phyloP scores from a whole-genome alignment of 2,888 invertebrate species.

The Scrobipalpa costella region DNA sequence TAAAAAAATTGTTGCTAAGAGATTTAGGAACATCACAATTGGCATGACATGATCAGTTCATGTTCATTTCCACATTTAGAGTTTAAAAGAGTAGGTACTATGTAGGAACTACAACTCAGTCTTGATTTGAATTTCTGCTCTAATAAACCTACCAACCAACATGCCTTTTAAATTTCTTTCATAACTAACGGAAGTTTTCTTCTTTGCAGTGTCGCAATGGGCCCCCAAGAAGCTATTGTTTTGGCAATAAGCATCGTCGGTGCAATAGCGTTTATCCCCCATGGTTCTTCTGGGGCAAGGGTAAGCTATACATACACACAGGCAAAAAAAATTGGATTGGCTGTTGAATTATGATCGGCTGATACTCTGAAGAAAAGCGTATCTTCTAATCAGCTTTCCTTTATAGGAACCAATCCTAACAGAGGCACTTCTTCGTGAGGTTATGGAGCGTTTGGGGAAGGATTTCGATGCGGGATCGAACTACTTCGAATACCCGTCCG shows the following conservation, averaged over 20 bases:
- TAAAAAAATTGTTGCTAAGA: not conserved
- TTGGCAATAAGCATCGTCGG: conserved; percentile 73
- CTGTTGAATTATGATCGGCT: not conserved
- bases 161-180: too few species aligned
- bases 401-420: conserved; percentile 83
- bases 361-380: not conserved
- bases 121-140: too few species aligned
- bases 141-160: too few species aligned
- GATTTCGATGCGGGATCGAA: conserved; percentile 85
- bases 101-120: too few species aligned
- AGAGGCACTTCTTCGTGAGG: conserved; percentile 87
- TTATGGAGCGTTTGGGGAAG: conserved; percentile 89
- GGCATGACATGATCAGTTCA: too few species aligned
- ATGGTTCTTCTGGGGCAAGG: conserved; percentile 80
- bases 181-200: conserved; percentile 29
- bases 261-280: conserved; percentile 76
- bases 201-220: conserved; percentile 72
- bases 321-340: not conserved
- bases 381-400: not conserved
- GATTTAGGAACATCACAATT: not conserved
- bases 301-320: conserved; percentile 40
- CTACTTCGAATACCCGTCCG: conserved; percentile 83
- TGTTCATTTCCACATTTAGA: too few species aligned
- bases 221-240: conserved; percentile 61
- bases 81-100: too few species aligned